Evolutionary conservation across 1,140 invertebrate genomes (phyloP).

Genomic region (Papilio dardanus): DNA sequence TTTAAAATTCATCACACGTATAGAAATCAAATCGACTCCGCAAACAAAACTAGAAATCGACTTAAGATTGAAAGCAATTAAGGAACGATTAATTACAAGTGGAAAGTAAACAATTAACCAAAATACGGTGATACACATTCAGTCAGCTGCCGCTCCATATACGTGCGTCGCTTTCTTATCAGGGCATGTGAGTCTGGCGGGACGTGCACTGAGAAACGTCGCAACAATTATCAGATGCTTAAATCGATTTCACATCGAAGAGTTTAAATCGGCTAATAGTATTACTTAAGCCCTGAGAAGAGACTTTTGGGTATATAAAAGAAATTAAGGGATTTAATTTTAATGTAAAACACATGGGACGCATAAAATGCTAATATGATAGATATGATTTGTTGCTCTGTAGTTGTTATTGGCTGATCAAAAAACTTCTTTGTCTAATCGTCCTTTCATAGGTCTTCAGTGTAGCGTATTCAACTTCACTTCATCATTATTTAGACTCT

Average conservation of each 20-base stretch:
- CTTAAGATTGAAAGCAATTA: slow-evolving; percentile 45
- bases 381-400: not conserved
- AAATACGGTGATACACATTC: slow-evolving; percentile 59
- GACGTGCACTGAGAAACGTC: slow-evolving; percentile 47
- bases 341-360: not conserved
- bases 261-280: not conserved
- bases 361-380: not conserved
- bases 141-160: slow-evolving; percentile 47
- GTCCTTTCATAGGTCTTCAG: no score
- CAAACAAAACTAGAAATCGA: slow-evolving; percentile 41
- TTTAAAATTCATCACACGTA: not conserved
- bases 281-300: not conserved
- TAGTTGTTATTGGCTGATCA: no score
- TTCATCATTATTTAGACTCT: no score
- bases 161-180: slow-evolving; percentile 57
- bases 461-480: no score
- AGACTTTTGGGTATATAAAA: no score
- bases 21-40: not conserved
- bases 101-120: slow-evolving; percentile 65
- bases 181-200: slow-evolving; percentile 49
- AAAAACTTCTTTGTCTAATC: no score
- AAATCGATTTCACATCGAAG: slow-evolving; percentile 36
- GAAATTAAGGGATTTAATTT: no score
- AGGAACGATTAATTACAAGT: slow-evolving; percentile 60
- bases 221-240: slow-evolving; percentile 26